Conservation (phyloP, 2,797 vertebrate genomes). For the Syngnathus acus region DNA sequence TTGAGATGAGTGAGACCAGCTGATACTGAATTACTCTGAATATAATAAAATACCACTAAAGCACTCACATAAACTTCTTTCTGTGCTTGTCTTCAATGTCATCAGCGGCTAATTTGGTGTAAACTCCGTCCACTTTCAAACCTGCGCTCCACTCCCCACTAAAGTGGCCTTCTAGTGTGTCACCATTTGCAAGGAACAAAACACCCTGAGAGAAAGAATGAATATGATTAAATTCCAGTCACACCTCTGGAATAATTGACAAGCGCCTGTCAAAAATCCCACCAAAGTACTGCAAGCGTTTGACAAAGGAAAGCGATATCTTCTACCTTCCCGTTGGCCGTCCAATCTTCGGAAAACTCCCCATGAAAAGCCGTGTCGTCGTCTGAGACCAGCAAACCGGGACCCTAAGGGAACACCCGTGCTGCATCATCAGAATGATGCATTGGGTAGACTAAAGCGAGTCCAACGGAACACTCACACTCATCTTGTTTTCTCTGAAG, state of each 20-base stretch:
- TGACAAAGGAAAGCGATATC: constrained; percentile 6
- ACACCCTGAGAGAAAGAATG: constrained; percentile 40
- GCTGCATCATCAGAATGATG: neutral
- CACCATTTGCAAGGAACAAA: constrained; percentile 82
- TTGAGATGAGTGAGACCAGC: too few relatives aligned
- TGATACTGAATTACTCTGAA: neutral
- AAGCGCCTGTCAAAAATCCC: neutral
- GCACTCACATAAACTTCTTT: constrained; percentile 50
- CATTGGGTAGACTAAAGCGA: neutral
- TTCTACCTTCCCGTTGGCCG: constrained; percentile 88
- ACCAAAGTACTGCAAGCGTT: neutral
- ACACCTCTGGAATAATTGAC: neutral
- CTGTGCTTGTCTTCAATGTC: constrained; percentile 73
- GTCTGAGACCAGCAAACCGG: constrained; percentile 84
- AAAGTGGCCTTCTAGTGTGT: constrained; percentile 86
- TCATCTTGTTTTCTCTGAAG: constrained; percentile 91
- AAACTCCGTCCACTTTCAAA: constrained; percentile 86
- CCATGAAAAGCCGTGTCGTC: constrained; percentile 89
- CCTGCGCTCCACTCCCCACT: constrained; percentile 86
- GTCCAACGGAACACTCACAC: constrained; percentile 67
- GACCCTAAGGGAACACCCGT: constrained; percentile 66
- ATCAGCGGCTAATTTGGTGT: constrained; percentile 76
- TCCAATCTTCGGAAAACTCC: constrained; percentile 94
- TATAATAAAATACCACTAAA: neutral
- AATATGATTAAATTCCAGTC: neutral